phyloP scores from a whole-genome alignment of 2,888 invertebrate species.

The Limnephilus marmoratus region DNA sequence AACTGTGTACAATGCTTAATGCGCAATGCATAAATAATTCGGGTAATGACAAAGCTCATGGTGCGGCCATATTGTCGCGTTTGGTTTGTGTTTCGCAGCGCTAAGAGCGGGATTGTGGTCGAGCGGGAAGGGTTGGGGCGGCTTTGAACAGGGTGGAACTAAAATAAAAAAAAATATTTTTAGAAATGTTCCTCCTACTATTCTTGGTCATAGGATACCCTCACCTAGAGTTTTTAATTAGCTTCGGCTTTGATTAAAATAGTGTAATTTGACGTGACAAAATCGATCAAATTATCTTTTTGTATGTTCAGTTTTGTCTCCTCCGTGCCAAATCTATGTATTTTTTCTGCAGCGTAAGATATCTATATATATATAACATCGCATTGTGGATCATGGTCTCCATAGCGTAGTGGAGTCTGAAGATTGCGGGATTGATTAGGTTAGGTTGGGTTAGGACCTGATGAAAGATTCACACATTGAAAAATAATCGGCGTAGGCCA shows the following conservation, averaged over 20 bases:
- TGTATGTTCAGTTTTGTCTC: no score
- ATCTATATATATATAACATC: background rate
- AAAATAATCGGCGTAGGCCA: no score
- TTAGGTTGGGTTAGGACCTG: no score
- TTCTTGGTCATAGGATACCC: background rate
- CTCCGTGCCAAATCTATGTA: background rate
- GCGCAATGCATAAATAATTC: constrained; percentile 64
- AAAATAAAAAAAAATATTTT: background rate
- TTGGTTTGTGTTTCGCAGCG: constrained; percentile 50
- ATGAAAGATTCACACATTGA: no score
- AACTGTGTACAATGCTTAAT: constrained; percentile 52
- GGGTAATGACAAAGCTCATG: constrained; percentile 61
- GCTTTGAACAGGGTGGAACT: constrained; percentile 27
- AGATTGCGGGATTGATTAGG: no score
- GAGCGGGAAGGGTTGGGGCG: constrained; percentile 36
- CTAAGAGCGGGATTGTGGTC: constrained; percentile 45
- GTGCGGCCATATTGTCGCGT: constrained; percentile 54
- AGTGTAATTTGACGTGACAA: no score
- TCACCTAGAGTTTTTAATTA: no score
- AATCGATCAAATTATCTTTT: no score
- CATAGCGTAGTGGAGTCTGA: background rate
- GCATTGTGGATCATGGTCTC: background rate
- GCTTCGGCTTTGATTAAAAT: no score
- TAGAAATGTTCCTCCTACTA: background rate
- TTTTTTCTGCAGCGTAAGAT: no score